Conservation (phyloP, 2,113 vertebrate genomes). For the Crotalus horridus region DNA sequence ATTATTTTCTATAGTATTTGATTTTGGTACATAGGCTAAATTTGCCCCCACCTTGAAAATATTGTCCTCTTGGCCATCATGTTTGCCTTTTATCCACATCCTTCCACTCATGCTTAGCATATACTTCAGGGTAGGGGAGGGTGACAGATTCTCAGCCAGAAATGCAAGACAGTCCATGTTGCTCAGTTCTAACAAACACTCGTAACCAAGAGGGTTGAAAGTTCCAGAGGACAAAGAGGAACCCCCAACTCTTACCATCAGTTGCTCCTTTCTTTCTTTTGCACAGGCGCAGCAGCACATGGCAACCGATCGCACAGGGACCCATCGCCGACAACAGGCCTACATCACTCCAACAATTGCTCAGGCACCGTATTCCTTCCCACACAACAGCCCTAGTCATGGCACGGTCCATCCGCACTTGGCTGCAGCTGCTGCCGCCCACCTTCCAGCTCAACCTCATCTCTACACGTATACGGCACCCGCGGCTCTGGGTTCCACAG, state of each 20-base stretch:
- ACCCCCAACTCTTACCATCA: conserved; percentile 1
- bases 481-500: conserved; percentile 86
- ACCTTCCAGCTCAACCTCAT: conserved; percentile 90
- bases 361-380: conserved; percentile 93
- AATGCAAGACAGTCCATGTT: background rate
- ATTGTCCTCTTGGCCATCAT: background rate
- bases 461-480: conserved; percentile 93
- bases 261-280: conserved; percentile 51
- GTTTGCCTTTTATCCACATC: background rate
- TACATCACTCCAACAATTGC: conserved; percentile 96
- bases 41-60: background rate
- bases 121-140: background rate
- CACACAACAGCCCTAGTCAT: conserved; percentile 91
- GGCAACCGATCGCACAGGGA: conserved; percentile 80
- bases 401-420: conserved; percentile 88
- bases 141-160: background rate
- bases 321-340: conserved; percentile 92
- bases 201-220: background rate
- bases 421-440: conserved; percentile 80
- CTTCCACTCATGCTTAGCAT: background rate
- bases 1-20: background rate
- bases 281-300: conserved; percentile 92
- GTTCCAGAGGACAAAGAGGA: background rate
- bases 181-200: background rate
- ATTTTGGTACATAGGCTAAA: background rate